These are phyloP conservation scores for Uropsilus gracilis DNA, from an alignment of 2,113 vertebrate genomes.

Conservation along the genomic window DNA sequence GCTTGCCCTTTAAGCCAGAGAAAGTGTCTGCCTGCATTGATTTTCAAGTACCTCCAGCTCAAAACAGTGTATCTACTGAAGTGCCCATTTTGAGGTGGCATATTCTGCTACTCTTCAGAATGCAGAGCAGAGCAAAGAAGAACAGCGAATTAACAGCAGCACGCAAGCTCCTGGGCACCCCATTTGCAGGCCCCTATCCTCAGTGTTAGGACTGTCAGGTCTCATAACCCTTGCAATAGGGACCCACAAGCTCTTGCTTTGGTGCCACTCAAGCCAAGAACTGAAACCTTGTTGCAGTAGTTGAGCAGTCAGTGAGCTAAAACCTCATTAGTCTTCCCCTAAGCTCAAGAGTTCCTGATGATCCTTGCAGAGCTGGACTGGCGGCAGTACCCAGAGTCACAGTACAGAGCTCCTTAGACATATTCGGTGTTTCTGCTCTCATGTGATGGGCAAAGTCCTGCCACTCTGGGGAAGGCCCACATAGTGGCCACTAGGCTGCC, in stretches of 20 bases:
- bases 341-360: neutral
- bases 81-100: neutral
- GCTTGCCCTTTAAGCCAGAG: neutral
- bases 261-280: neutral
- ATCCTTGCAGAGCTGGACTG: neutral
- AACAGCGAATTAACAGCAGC: accelerated
- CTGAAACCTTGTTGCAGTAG: neutral
- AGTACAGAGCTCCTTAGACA: neutral
- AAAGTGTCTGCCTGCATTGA: neutral
- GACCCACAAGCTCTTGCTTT: neutral
- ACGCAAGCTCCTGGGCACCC: accelerated
- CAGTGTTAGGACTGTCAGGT: neutral
- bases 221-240: neutral
- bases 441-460: neutral
- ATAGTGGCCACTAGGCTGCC: neutral
- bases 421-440: neutral
- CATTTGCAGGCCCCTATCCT: accelerated
- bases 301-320: neutral
- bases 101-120: neutral
- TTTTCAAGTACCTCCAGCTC: neutral
- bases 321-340: neutral
- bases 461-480: neutral
- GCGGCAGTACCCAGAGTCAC: neutral
- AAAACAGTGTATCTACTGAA: neutral
- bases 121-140: neutral